A percentile compares a stretch with the other conserved stretches of the same genome.
Evolutionary conservation across 2,113 vertebrate species (phyloP).

Genomic region (Oophaga pumilio): DNA sequence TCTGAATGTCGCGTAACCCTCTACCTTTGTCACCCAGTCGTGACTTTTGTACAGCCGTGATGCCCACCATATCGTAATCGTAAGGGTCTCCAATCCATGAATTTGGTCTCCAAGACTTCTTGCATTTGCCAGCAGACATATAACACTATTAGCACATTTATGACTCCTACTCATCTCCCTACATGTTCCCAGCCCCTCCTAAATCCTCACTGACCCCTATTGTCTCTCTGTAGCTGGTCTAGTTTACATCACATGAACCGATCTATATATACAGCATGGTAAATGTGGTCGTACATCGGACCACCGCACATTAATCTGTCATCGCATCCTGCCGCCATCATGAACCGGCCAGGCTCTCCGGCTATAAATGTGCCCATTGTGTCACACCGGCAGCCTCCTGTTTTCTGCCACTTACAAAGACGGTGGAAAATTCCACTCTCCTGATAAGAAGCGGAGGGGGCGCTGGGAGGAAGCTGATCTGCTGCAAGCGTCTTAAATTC

Average conservation of each 20-base stretch:
- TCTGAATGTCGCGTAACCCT: too few relatives aligned
- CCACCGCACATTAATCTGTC: neutral
- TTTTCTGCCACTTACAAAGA: conserved; percentile 38
- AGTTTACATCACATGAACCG: neutral
- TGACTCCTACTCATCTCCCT: too few relatives aligned
- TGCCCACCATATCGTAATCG: too few relatives aligned
- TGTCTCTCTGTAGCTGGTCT: neutral
- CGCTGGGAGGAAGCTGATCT: neutral
- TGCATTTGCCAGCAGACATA: too few relatives aligned
- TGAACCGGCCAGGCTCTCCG: neutral
- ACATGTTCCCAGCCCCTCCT: too few relatives aligned
- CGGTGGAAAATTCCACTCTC: conserved; percentile 54
- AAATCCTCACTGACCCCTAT: too few relatives aligned
- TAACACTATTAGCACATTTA: too few relatives aligned
- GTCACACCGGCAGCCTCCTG: conserved; percentile 4
- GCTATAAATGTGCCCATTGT: conserved; percentile 50
- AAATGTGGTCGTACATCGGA: neutral
- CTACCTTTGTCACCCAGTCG: too few relatives aligned
- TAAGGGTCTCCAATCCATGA: too few relatives aligned
- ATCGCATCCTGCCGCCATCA: neutral
- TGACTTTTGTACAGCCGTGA: too few relatives aligned
- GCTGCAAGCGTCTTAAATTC: neutral
- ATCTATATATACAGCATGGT: neutral
- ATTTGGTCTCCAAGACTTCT: too few relatives aligned
- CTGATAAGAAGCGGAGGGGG: conserved; percentile 51